Conservation (phyloP, 2,888 invertebrate species). For the Pantelozetes paolii region DNA sequence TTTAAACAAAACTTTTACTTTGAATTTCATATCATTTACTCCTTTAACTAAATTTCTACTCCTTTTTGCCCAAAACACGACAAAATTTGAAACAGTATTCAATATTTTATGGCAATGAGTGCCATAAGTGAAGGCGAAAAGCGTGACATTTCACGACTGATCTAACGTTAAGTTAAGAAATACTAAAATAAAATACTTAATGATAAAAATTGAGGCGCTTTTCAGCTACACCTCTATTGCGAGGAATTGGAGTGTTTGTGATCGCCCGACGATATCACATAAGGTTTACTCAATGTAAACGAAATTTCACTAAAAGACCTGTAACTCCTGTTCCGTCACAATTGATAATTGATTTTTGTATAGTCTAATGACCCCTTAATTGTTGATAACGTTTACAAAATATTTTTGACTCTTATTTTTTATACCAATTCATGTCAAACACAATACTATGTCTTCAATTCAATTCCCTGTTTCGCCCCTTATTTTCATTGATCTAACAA, state of each 20-base stretch:
- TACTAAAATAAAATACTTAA: background rate
- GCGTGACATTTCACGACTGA: background rate
- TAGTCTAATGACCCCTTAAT: background rate
- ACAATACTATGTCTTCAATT: no score
- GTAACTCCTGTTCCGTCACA: background rate
- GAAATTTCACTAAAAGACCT: background rate
- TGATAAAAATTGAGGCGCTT: background rate
- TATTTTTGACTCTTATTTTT: no score
- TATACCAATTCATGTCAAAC: background rate
- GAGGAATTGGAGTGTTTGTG: background rate
- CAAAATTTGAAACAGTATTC: background rate
- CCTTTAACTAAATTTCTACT: no score
- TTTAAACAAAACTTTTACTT: background rate
- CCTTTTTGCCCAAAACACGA: background rate
- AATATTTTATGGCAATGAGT: background rate
- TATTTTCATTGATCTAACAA: no score
- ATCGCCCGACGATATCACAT: background rate
- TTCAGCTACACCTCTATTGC: no score
- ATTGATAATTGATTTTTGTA: background rate
- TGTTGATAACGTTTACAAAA: no score
- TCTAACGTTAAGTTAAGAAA: background rate
- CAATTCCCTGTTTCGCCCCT: no score
- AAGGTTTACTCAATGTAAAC: no score
- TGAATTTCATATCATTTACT: background rate
- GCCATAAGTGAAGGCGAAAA: background rate